A percentile compares a stretch with the other conserved stretches of the same genome.
phyloP scores from a whole-genome alignment of 2,888 invertebrate species.

The Rugalucina vietnamica region DNA sequence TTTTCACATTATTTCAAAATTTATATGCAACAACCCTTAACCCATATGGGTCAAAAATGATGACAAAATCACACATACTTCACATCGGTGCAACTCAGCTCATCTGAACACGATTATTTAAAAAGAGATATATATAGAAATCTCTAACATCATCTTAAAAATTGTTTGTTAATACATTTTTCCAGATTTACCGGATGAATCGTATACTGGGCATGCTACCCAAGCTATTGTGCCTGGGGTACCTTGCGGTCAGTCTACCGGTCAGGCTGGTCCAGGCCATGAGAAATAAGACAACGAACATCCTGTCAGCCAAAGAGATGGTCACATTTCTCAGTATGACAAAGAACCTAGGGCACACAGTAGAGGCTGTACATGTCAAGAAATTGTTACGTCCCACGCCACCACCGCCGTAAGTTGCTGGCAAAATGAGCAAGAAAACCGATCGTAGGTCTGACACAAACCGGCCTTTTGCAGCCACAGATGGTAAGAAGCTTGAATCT shows the following conservation, averaged over 20 bases:
- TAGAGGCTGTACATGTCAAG: slow-evolving; percentile 61
- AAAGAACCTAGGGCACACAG: slow-evolving; percentile 31
- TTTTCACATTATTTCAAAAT: too few species aligned
- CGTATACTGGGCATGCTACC: slow-evolving; percentile 50
- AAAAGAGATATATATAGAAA: too few species aligned
- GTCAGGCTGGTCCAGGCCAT: slow-evolving; percentile 51
- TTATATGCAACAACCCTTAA: too few species aligned
- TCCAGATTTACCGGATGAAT: slow-evolving; percentile 9
- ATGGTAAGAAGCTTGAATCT: too few species aligned
- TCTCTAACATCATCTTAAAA: too few species aligned
- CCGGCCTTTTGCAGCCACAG: too few species aligned
- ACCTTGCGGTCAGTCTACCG: slow-evolving; percentile 65
- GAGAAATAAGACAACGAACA: slow-evolving; percentile 29
- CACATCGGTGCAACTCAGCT: neutral
- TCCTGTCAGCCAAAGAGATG: slow-evolving; percentile 45
- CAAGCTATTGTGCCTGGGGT: slow-evolving; percentile 57
- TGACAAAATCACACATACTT: neutral
- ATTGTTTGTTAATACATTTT: too few species aligned
- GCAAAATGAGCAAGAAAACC: too few species aligned
- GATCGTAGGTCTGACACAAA: too few species aligned
- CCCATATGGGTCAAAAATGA: too few species aligned
- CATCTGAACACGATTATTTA: too few species aligned
- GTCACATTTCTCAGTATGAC: slow-evolving; percentile 42
- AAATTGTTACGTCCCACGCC: slow-evolving; percentile 52
- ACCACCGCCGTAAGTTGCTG: slow-evolving; percentile 36